Conservation (phyloP, 2,888 invertebrate species). For the Cephus pygmeus region DNA sequence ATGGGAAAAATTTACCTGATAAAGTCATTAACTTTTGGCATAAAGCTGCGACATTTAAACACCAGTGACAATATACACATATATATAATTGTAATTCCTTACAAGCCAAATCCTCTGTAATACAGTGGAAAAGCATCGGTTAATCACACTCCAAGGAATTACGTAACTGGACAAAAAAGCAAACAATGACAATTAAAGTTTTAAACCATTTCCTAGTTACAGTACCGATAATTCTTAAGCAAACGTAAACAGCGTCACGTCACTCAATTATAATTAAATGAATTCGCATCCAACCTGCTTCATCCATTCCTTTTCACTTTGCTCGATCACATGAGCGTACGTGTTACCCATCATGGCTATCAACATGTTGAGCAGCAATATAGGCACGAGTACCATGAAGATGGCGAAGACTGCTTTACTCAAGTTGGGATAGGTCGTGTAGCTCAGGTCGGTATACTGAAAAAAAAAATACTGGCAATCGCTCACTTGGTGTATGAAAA, state of each 20-base stretch:
- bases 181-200: background rate
- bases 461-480: slow-evolving; percentile 43
- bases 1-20: too few relatives aligned
- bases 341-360: slow-evolving; percentile 99
- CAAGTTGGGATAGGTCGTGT: slow-evolving; percentile 90
- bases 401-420: slow-evolving; percentile 96
- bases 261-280: background rate
- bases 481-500: background rate
- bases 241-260: background rate
- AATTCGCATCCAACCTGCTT: slow-evolving; percentile 76
- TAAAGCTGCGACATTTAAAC: too few relatives aligned
- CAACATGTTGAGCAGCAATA: slow-evolving; percentile 94
- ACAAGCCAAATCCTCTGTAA: too few relatives aligned
- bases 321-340: slow-evolving; percentile 96
- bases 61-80: too few relatives aligned
- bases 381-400: slow-evolving; percentile 98
- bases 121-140: too few relatives aligned
- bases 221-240: background rate
- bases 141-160: background rate
- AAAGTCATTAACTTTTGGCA: too few relatives aligned
- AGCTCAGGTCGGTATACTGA: slow-evolving; percentile 92
- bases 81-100: too few relatives aligned
- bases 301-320: slow-evolving; percentile 99
- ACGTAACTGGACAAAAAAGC: background rate
- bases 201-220: background rate